These are phyloP conservation scores for Lamellibrachia satsuma DNA, from an alignment of 2,888 invertebrate species.

Conservation along the genomic window DNA sequence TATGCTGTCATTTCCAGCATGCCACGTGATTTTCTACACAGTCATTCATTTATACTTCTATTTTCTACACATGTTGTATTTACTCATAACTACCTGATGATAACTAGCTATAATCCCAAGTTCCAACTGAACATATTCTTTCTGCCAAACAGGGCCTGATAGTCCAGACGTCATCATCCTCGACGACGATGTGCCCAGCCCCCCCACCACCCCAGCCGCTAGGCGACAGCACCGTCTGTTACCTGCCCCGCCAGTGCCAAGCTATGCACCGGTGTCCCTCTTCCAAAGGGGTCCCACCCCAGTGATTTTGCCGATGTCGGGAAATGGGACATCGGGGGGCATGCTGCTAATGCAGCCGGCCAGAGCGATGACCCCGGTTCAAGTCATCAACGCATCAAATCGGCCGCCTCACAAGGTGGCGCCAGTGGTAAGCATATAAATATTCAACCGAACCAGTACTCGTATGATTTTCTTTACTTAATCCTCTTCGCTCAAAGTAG, in stretches of 20 bases:
- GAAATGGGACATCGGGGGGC: neutral
- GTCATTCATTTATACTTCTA: too few species aligned
- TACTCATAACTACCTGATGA: neutral
- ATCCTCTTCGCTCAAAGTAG: too few species aligned
- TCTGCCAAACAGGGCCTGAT: neutral
- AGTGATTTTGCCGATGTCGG: neutral
- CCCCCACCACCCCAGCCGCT: neutral
- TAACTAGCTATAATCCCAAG: neutral
- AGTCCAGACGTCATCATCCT: constrained; percentile 5
- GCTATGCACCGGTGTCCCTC: neutral
- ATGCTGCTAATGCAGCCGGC: constrained; percentile 9
- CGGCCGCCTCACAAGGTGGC: neutral
- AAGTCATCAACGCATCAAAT: neutral
- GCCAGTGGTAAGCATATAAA: neutral
- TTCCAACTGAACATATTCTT: neutral
- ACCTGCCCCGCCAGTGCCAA: neutral
- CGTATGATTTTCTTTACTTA: too few species aligned
- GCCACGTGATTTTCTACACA: neutral
- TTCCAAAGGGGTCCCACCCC: neutral
- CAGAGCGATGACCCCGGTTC: neutral
- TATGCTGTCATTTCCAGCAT: neutral
- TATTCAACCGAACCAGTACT: too few species aligned
- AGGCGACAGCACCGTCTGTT: neutral
- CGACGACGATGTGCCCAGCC: neutral
- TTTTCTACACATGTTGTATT: too few species aligned